These are phyloP conservation scores for Stegodyphus dumicola DNA, from an alignment of 1,140 invertebrate species.

Conservation along the genomic window DNA sequence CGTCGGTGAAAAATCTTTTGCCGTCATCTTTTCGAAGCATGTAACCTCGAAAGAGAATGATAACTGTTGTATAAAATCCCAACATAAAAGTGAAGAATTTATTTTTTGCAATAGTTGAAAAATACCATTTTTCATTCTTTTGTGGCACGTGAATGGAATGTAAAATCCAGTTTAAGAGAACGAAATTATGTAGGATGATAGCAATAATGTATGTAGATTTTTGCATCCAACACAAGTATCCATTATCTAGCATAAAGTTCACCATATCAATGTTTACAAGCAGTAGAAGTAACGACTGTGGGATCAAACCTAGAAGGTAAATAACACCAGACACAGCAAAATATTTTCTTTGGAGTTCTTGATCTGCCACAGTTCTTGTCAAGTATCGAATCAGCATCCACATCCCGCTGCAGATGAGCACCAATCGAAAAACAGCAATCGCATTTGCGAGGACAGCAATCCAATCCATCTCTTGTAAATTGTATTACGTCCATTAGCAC, in stretches of 20 bases:
- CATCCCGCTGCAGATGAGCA: conserved; percentile 30
- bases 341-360: conserved; percentile 5
- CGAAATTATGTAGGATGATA: conserved; percentile 16
- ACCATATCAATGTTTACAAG: conserved; percentile 15
- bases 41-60: conserved; percentile 5
- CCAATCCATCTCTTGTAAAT: conserved; percentile 32
- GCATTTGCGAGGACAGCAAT: conserved; percentile 16
- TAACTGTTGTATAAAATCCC: background rate
- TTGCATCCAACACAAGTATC: conserved; percentile 23
- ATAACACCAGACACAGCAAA: conserved; percentile 15
- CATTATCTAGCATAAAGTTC: conserved; percentile 18
- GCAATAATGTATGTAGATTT: conserved; percentile 27
- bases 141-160: background rate
- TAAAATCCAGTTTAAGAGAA: conserved; percentile 24
- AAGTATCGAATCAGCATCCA: background rate
- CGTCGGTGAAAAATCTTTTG: conserved; percentile 14
- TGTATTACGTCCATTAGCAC: too few relatives aligned
- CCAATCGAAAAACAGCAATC: conserved; percentile 20
- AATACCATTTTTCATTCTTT: background rate
- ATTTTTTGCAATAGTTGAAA: background rate
- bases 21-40: background rate
- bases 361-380: background rate
- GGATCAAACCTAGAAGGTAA: conserved; percentile 39
- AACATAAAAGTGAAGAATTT: background rate
- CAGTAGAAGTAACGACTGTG: conserved; percentile 18